Evolutionary conservation across 2,113 vertebrate species (phyloP).

Genomic region (Cyprinodon variegatus): DNA sequence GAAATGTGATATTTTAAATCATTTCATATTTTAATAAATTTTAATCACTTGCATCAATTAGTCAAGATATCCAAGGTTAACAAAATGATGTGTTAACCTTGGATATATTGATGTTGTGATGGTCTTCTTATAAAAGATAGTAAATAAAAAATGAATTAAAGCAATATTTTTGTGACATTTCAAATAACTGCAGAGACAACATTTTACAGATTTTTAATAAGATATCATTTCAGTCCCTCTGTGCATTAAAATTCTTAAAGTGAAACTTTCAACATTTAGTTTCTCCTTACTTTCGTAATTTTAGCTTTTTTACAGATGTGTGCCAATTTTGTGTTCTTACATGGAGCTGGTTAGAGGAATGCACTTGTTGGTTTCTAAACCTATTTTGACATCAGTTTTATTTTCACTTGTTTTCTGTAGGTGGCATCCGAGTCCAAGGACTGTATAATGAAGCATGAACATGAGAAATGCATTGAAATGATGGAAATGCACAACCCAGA

Average conservation of each 20-base stretch:
- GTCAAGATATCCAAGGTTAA: too few relatives aligned
- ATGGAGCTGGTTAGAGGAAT: neutral
- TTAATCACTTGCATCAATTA: too few relatives aligned
- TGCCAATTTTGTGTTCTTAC: neutral
- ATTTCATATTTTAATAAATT: too few relatives aligned
- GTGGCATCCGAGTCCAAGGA: constrained; percentile 70
- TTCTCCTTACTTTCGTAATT: neutral
- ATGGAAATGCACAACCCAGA: constrained; percentile 69
- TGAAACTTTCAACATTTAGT: neutral
- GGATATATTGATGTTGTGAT: too few relatives aligned
- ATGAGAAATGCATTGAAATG: constrained; percentile 81
- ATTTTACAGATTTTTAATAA: too few relatives aligned
- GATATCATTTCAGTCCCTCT: too few relatives aligned
- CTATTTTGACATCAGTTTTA: neutral
- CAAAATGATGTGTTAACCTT: too few relatives aligned
- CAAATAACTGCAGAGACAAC: too few relatives aligned
- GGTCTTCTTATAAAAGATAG: too few relatives aligned
- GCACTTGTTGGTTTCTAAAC: neutral
- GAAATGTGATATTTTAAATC: too few relatives aligned
- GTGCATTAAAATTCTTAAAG: neutral
- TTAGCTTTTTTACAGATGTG: neutral
- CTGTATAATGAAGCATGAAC: constrained; percentile 79
- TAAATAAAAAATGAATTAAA: too few relatives aligned
- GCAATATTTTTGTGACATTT: too few relatives aligned
- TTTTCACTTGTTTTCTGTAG: constrained; percentile 57